Evolutionary conservation across 2,113 vertebrate genomes (phyloP), one percentile per base, ranked within the genome.

Genomic region (Atrichornis clamosus): DNA sequence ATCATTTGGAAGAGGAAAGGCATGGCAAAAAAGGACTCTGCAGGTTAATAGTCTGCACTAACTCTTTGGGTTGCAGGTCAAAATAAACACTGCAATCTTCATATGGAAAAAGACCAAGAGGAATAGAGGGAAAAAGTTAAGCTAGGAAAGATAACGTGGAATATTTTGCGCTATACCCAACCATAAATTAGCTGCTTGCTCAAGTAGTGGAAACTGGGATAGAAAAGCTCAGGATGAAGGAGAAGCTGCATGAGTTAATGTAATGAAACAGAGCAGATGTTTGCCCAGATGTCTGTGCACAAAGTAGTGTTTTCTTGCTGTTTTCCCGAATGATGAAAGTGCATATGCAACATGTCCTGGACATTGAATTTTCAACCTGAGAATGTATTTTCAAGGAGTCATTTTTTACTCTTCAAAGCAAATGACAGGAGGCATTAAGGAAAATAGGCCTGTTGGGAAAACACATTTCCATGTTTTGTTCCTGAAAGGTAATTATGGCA

Each of bases 391-490:
- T 73, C 55, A 58, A 46, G 32, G 59, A 73, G 67, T 8, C 9
- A 39, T 73, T 73, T 91, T 68, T 84, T 4, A 8, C 20, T 80
- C 37, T 78, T 88, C 63, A 33, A 90, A 92, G 75, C 23, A 93
- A 90, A 83, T 80, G 55, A 58, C 15, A 32, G 46, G 2, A 67
- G 20, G 27, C 27, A 49, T 70, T 74, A 67, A 89, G 39, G 85
- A 83, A 92, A 96, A 95, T 3, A 56, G 44, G 75, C 39, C 60
- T 75, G 17, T 59, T 37, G 58, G 84, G 69, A 79, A 92, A 94
- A 83, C 52, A 65, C 49, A 13, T 15, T 80, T 70, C 49, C n/a
- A 15, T 39, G 42, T 62, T 84, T 73, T 89, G 17, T 55, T 93
- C 67, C 50, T 83, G 59, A 70, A 79, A 74, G 50, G 46, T 26